Conservation (phyloP, 1,140 invertebrate genomes). For the Latrodectus geometricus region DNA sequence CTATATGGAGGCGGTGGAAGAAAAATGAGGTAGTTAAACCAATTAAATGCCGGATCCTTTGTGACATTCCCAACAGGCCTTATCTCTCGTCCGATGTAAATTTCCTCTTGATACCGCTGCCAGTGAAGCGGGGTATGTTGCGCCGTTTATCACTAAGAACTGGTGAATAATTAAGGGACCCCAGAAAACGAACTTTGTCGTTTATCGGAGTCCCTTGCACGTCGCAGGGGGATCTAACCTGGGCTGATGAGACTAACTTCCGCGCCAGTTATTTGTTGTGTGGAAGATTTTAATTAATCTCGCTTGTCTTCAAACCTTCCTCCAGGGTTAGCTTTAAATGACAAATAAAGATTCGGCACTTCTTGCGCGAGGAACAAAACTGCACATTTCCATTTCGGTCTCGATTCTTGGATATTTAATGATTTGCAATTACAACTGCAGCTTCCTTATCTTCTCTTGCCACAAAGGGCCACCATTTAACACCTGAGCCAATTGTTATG, state of each 20-base stretch:
- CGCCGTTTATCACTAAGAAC: slow-evolving; percentile 62
- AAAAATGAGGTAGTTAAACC: slow-evolving; percentile 62
- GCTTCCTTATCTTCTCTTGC: slow-evolving; percentile 33
- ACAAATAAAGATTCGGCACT: slow-evolving; percentile 62
- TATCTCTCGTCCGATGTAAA: slow-evolving; percentile 61
- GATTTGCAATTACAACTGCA: slow-evolving; percentile 59
- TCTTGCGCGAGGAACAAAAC: slow-evolving; percentile 42
- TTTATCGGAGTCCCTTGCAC: slow-evolving; percentile 43
- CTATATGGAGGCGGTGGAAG: slow-evolving; percentile 5
- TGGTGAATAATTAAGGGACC: slow-evolving; percentile 59
- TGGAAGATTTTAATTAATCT: slow-evolving; percentile 63
- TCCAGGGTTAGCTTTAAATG: slow-evolving; percentile 61
- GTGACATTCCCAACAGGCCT: slow-evolving; percentile 58
- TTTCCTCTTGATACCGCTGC: slow-evolving; percentile 55
- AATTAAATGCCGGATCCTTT: slow-evolving; percentile 61
- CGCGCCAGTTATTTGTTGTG: slow-evolving; percentile 58
- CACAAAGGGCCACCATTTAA: slow-evolving; percentile 57
- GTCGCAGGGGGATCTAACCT: slow-evolving; percentile 46
- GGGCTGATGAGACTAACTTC: slow-evolving; percentile 53
- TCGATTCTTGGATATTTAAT: slow-evolving; percentile 59
- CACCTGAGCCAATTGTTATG: slow-evolving; percentile 55
- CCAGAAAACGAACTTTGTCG: slow-evolving; percentile 60
- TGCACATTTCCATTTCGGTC: slow-evolving; percentile 51
- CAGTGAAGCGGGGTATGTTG: slow-evolving; percentile 44
- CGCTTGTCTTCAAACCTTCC: slow-evolving; percentile 53